Evolutionary conservation across 2,888 invertebrate species (phyloP).

Genomic region (Hirtodrosophila trivittata): DNA sequence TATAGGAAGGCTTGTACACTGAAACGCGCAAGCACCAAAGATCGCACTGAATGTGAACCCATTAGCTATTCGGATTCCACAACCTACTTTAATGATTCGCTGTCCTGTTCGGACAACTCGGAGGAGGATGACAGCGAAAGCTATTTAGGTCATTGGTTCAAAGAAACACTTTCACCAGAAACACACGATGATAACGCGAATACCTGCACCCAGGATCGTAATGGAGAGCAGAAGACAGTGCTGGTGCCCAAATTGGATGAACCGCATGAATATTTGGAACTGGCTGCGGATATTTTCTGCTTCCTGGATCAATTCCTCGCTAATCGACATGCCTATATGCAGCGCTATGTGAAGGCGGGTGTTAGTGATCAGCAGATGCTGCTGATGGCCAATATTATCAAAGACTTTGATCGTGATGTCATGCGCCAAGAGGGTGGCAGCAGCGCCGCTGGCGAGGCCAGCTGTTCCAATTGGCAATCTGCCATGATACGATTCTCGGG

Average conservation of each 20-base stretch:
- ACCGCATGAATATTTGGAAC: constrained; percentile 93
- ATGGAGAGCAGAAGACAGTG: constrained; percentile 84
- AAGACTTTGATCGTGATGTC: constrained; percentile 95
- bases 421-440: constrained; percentile 91
- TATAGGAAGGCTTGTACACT: constrained; percentile 95
- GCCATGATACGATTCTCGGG: constrained; percentile 84
- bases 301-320: constrained; percentile 92
- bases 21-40: constrained; percentile 91
- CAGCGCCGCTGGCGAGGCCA: constrained; percentile 26
- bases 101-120: constrained; percentile 95
- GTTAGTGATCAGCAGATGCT: constrained; percentile 94
- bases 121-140: constrained; percentile 89
- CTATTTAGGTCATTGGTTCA: constrained; percentile 93
- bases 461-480: constrained; percentile 82
- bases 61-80: constrained; percentile 95
- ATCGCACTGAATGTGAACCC: constrained; percentile 91
- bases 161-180: constrained; percentile 93
- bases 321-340: constrained; percentile 85
- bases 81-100: constrained; percentile 97
- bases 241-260: constrained; percentile 91
- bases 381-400: constrained; percentile 93
- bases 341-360: constrained; percentile 88
- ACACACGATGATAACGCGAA: constrained; percentile 84
- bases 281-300: constrained; percentile 94
- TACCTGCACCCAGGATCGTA: constrained; percentile 85